Conservation (phyloP, 2,888 invertebrate genomes). For the Dioctria rufipes region DNA sequence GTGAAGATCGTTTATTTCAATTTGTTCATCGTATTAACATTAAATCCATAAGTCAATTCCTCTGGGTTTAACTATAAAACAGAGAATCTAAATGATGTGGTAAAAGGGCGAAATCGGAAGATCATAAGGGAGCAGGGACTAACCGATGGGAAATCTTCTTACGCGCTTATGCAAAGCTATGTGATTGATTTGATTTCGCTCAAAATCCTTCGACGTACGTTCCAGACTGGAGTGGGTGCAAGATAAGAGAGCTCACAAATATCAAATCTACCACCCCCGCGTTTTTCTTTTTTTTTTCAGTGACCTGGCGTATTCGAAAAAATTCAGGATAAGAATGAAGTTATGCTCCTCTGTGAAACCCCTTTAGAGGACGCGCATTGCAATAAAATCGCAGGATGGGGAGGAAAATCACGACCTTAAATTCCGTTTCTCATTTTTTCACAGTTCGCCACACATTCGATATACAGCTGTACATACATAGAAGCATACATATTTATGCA, state of each 20-base stretch:
- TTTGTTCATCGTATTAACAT: slow-evolving; percentile 24
- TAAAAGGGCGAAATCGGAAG: slow-evolving; percentile 46
- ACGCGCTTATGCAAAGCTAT: slow-evolving; percentile 56
- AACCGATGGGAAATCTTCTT: slow-evolving; percentile 56
- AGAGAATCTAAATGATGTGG: slow-evolving; percentile 52
- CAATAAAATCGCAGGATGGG: slow-evolving; percentile 7
- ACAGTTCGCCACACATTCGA: slow-evolving; percentile 42
- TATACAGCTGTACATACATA: not conserved
- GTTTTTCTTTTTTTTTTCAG: slow-evolving; percentile 17
- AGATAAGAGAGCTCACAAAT: not conserved
- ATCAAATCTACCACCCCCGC: not conserved
- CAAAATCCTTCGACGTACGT: not conserved
- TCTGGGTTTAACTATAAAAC: slow-evolving; percentile 35
- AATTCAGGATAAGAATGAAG: not conserved
- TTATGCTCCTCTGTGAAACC: slow-evolving; percentile 29
- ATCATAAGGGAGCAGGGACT: slow-evolving; percentile 47
- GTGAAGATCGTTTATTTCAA: slow-evolving; percentile 35
- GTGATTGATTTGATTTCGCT: slow-evolving; percentile 58
- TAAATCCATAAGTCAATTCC: slow-evolving; percentile 31
- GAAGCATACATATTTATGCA: not conserved
- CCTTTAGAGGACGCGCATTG: slow-evolving; percentile 19
- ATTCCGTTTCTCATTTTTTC: slow-evolving; percentile 39
- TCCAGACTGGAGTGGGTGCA: not conserved
- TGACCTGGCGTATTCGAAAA: slow-evolving; percentile 17
- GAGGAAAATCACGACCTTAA: slow-evolving; percentile 38